Conservation (phyloP, 2,888 invertebrate genomes). For the Rhagonycha fulva region DNA sequence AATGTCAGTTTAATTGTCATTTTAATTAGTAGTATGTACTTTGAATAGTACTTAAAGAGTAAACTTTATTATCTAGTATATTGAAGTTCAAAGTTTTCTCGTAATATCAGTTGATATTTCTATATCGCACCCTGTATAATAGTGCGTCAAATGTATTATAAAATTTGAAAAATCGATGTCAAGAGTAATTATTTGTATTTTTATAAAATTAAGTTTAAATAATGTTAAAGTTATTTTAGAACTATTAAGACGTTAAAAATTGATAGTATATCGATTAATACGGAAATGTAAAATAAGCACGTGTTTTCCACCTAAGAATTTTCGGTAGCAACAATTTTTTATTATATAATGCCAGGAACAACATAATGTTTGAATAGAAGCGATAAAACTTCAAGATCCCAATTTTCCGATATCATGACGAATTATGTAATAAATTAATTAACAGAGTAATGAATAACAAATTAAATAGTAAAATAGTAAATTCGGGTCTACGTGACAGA, state of each 20-base stretch:
- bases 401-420: background rate
- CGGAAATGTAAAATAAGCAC: background rate
- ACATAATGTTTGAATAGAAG: background rate
- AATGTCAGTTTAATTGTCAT: too few species aligned
- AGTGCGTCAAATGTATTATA: background rate
- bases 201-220: background rate
- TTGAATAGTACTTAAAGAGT: too few species aligned
- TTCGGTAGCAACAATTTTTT: background rate
- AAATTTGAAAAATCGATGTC: background rate
- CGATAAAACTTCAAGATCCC: background rate
- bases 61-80: background rate
- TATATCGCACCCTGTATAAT: background rate
- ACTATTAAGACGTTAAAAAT: background rate
- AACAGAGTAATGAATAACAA: background rate
- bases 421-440: constrained; percentile 6
- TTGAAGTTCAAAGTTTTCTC: background rate
- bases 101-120: background rate
- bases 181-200: background rate
- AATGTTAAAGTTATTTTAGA: background rate
- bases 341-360: background rate
- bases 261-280: background rate
- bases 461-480: constrained; percentile 7
- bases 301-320: background rate
- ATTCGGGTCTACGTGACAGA: constrained; percentile 39
- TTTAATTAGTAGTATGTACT: too few species aligned